A percentile compares a stretch with the other conserved stretches of the same genome.
Evolutionary conservation across 2,797 vertebrate genomes (phyloP).

Genomic region (Capromys pilorides): DNA sequence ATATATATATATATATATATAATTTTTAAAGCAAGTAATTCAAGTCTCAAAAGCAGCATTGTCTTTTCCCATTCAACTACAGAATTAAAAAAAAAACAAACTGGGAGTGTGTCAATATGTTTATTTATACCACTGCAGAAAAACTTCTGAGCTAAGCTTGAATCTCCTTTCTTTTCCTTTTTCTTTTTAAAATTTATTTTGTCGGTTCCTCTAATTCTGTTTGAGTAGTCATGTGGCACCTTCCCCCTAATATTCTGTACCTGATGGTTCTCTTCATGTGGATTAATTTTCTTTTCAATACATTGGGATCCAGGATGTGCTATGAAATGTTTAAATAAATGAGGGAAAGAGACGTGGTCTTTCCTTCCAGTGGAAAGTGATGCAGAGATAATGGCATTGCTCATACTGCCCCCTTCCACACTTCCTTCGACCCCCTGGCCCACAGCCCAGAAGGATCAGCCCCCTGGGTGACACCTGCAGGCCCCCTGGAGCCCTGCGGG

Average conservation of each 20-base stretch:
- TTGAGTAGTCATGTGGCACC: not conserved
- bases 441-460: not conserved
- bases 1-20: not conserved
- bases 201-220: not conserved
- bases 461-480: not conserved
- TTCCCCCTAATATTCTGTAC: slow-evolving; percentile 31
- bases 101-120: not conserved
- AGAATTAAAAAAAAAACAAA: not conserved
- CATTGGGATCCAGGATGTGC: not conserved
- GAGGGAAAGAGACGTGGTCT: not conserved
- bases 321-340: not conserved
- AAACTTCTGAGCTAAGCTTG: not conserved
- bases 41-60: not conserved
- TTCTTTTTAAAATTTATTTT: not conserved
- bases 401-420: fast-evolving
- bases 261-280: not conserved
- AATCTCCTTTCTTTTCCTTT: not conserved
- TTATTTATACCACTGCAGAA: not conserved
- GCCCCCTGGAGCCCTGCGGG: not conserved
- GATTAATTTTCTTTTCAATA: slow-evolving; percentile 3
- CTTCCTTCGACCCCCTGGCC: not conserved
- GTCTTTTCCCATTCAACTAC: slow-evolving; percentile 7
- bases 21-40: not conserved
- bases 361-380: not conserved
- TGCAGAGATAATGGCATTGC: not conserved